Percentiles rank a stretch among this genome's conserved stretches.
Conservation (phyloP, 1,140 invertebrate genomes). For the Sycophaga agraensis region DNA sequence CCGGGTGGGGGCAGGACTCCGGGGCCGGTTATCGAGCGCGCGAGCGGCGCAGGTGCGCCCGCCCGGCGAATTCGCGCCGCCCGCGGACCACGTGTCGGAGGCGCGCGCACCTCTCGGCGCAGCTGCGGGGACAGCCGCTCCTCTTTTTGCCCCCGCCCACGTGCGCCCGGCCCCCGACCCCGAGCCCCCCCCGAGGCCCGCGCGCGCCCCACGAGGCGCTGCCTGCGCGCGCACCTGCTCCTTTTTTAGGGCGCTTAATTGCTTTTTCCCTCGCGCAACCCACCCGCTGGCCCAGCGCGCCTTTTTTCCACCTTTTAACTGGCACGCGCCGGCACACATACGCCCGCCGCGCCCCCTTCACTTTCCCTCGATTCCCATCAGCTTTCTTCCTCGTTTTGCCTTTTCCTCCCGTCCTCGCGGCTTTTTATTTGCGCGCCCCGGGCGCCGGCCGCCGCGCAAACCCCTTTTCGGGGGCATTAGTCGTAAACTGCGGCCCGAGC, state of each 20-base stretch:
- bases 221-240: neutral
- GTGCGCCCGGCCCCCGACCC: neutral
- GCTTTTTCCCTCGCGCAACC: neutral
- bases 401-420: slow-evolving; percentile 1
- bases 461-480: neutral
- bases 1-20: too few relatives aligned
- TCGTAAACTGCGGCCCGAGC: neutral
- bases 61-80: too few relatives aligned
- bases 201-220: slow-evolving; percentile 24
- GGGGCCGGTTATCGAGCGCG: too few relatives aligned
- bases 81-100: too few relatives aligned
- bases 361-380: slow-evolving; percentile 27
- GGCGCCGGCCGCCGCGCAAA: too few relatives aligned
- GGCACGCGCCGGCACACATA: neutral
- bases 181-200: neutral
- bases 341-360: slow-evolving; percentile 4
- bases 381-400: slow-evolving; percentile 2
- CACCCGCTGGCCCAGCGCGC: neutral
- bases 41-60: too few relatives aligned
- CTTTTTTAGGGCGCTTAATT: slow-evolving; percentile 25
- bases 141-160: neutral
- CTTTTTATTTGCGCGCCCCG: slow-evolving; percentile 10
- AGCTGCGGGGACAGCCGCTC: too few relatives aligned
- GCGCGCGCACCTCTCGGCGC: too few relatives aligned
- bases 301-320: neutral